Evolutionary conservation across 2,888 invertebrate species (phyloP), one percentile per base, ranked within the genome.

Genomic region (Sminthurinus aureus): DNA sequence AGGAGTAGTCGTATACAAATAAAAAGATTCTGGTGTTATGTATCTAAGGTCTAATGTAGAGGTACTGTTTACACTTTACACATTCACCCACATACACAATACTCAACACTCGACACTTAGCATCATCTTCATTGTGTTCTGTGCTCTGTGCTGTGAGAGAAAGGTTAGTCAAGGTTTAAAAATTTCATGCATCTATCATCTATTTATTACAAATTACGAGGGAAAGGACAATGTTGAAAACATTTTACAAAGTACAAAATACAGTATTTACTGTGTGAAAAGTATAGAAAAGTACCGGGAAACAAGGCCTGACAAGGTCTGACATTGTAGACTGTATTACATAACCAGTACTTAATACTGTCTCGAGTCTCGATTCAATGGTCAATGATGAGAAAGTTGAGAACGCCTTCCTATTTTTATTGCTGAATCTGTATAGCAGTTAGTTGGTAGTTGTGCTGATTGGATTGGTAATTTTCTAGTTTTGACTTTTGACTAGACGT

Each of bases 341-440:
- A n/a, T 15, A 66, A 15, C 6, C 15, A 15, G 58, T 12, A 18
- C 20, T 64, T 4, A 24, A 78, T 13, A 18, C 64, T 26, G 52
- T 13, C 51, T 4, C 22, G 69, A 80, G 51, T 80, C 69, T 71
- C 67, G 79, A 24, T 4, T 58, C 38, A 73, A 66, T 15, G 73
- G 80, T 80, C 80, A 80, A 80, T 80, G 20, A 73, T 80, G 80
- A n/a, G 80, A 69, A 71, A 67, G 38, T n/a, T 64, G 79, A 26
- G 79, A 26, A 58, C 58, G 80, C 73, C 80, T 80, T 52, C 8
- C 22, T 51, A n/a, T 80, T 80, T 80, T 80, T 71, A 71, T 80
- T 38, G 6, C 66, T 20, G 4, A 67, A 20, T 18, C n/a, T 67
- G 67, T 20, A 20, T 0, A 12, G n/a, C 11, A 73, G 73, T 15